Evolutionary conservation across 2,888 invertebrate species (phyloP), one percentile per base, ranked within the genome.

Genomic region (Sympetrum striolatum): DNA sequence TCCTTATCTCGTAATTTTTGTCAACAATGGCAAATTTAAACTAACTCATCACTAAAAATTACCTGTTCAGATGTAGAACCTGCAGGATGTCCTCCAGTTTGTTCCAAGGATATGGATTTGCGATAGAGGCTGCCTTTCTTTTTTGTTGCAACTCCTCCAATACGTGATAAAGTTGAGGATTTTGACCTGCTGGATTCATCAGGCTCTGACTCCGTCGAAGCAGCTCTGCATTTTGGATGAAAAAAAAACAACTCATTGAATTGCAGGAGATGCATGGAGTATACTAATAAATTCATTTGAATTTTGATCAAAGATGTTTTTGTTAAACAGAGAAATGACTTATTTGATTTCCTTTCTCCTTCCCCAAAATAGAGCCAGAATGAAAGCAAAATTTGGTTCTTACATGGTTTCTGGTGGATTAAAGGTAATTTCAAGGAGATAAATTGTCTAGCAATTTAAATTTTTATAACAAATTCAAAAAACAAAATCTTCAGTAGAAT

Each of bases 21-120:
- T 44, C 10, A 44, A 44, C 10, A 44, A 44, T 44, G 39, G 10
- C 44, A 6, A 10, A 44, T 44, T 39, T 39, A 5, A 39, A 39
- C 44, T 44, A 8, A 44, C 10, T 8, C 44, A 44, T 44, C 44
- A 44, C 44, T 8, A 1, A 80, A 82, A 53, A 44, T 64, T 3
- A 93, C 93, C 92, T 93, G 93, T 73, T 93, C 93, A 60, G 94
- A 94, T 22, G 64, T 39, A 15, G 81, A 81, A 91, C 93, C 93
- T 90, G 22, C 86, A 37, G 60, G 37, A 60, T 86, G 86, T 64
- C 93, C 93, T n/a, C 94, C 93, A 8, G 95, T 96, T 93, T 97
- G 97, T 93, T 97, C 97, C 91, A 97, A 93, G 12, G 97, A 97
- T 81, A 97, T 93, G 93, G 96, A 96, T 93, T 96, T 97, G 91